Conservation (phyloP, 1,140 invertebrate species). For the Scaptomyza montana region DNA sequence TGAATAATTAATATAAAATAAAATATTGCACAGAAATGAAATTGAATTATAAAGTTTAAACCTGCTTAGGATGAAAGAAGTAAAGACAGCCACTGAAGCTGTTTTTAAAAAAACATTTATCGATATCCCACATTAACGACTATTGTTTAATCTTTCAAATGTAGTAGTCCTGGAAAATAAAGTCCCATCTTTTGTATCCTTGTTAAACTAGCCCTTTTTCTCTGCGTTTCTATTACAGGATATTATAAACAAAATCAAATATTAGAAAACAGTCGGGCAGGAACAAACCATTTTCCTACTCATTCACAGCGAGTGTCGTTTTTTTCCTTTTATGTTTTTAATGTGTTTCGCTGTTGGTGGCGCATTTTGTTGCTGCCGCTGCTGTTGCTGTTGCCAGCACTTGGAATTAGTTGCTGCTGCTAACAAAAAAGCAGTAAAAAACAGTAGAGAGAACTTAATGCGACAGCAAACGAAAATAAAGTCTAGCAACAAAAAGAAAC, state of each 20-base stretch:
- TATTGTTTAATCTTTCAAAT: too few relatives aligned
- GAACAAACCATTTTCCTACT: constrained; percentile 2
- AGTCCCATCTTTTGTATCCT: too few relatives aligned
- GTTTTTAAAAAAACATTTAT: too few relatives aligned
- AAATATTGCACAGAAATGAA: too few relatives aligned
- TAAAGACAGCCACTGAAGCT: too few relatives aligned
- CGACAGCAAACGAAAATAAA: constrained; percentile 38
- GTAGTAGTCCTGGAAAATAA: too few relatives aligned
- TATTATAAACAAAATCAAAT: constrained; percentile 60
- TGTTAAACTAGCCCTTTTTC: not conserved
- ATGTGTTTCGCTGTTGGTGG: constrained; percentile 43
- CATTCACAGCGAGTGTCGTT: constrained; percentile 31
- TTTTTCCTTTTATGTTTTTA: constrained; percentile 40
- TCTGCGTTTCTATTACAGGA: not conserved
- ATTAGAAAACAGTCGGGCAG: constrained; percentile 46
- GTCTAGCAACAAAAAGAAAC: constrained; percentile 30
- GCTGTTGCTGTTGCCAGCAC: constrained; percentile 22
- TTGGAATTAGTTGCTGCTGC: constrained; percentile 50
- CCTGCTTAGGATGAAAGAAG: too few relatives aligned
- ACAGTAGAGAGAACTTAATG: constrained; percentile 26
- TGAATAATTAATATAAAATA: too few relatives aligned
- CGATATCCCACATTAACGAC: too few relatives aligned
- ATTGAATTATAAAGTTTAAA: too few relatives aligned
- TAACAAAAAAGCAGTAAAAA: constrained; percentile 46
- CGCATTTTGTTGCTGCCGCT: constrained; percentile 28